Conservation (phyloP, 2,113 vertebrate genomes). For the Halichoeres trimaculatus region DNA sequence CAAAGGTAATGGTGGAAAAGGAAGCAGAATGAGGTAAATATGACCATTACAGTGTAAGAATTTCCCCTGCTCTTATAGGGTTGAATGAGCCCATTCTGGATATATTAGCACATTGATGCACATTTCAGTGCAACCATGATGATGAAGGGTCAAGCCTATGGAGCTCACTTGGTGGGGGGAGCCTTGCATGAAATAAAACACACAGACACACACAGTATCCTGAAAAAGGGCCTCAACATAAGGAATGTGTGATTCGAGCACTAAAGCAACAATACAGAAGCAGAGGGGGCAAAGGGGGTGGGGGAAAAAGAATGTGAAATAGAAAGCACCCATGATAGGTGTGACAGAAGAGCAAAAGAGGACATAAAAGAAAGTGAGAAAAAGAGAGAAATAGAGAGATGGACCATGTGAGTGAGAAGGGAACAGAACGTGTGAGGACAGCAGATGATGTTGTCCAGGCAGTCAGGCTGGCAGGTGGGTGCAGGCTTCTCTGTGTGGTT, state of each 20-base stretch:
- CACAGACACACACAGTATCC: slow-evolving; percentile 18
- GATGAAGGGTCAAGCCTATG: slow-evolving; percentile 19
- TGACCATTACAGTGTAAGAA: background rate
- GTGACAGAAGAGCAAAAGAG: slow-evolving; percentile 60
- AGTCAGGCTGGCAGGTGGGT: slow-evolving; percentile 57
- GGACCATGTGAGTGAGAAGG: slow-evolving; percentile 15
- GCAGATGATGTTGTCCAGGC: slow-evolving; percentile 65
- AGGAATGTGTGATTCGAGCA: slow-evolving; percentile 72
- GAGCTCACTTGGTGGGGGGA: background rate
- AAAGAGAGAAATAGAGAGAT: slow-evolving; percentile 23
- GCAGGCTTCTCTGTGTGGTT: slow-evolving; percentile 56
- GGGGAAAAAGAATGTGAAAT: background rate
- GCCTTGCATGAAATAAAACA: slow-evolving; percentile 33
- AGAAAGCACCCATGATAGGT: slow-evolving; percentile 47
- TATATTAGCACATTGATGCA: background rate
- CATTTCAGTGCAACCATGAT: slow-evolving; percentile 3
- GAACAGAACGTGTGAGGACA: slow-evolving; percentile 25
- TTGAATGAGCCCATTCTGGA: slow-evolving; percentile 12
- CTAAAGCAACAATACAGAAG: slow-evolving; percentile 73
- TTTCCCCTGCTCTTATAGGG: background rate
- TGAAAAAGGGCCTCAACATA: slow-evolving; percentile 26
- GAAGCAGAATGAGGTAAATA: slow-evolving; percentile 21
- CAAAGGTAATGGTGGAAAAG: slow-evolving; percentile 12
- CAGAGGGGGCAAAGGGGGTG: slow-evolving; percentile 46
- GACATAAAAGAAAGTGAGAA: slow-evolving; percentile 58